Evolutionary conservation across 2,888 invertebrate genomes (phyloP), one percentile per base, ranked within the genome.

Genomic region (Clostera curtula): DNA sequence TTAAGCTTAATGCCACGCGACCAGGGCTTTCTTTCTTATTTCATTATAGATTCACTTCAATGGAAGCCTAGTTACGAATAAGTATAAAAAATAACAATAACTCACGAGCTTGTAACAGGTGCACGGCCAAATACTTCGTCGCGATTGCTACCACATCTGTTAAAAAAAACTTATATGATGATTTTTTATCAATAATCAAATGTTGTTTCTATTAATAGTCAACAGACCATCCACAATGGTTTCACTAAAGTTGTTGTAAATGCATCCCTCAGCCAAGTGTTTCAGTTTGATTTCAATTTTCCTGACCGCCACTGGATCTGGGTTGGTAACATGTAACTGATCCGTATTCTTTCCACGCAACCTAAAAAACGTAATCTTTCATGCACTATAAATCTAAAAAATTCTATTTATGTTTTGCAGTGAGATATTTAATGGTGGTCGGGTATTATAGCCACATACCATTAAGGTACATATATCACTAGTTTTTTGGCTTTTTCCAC

Each of bases 261-360:
- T 59, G 12, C 36, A 34, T 0, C 41, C 44, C 1, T 37, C 30
- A 65, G 77, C 67, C 20, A 77, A 40, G 28, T 56, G 61, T 11
- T 45, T 34, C 1, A 80, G 53, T 50, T 76, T 80, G 13, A 77
- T 63, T 48, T 77, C 69, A 40, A 82, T 63, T 42, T 82, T 82
- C 18, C 77, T 60, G 1, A 63, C 43, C 2, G 68, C 76, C 1
- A 80, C 72, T 0, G 77, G 75, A 27, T 82, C 79, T 1, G 60
- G 63, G 10, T 41, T 49, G 3, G 46, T 19, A 1, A 67, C 70
- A 2, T 29, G 16, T 2, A 80, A 45, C 36, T 77, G 62, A 33
- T 70, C 75, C 1, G 69, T 49, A 28, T 58, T 74, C 40, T 74
- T 76, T 2, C 62, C 61, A 1, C 52, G 50, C 34, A 82, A 51